These are phyloP conservation scores for Ericerus pela DNA, from an alignment of 1,140 invertebrate genomes.

Conservation along the genomic window DNA sequence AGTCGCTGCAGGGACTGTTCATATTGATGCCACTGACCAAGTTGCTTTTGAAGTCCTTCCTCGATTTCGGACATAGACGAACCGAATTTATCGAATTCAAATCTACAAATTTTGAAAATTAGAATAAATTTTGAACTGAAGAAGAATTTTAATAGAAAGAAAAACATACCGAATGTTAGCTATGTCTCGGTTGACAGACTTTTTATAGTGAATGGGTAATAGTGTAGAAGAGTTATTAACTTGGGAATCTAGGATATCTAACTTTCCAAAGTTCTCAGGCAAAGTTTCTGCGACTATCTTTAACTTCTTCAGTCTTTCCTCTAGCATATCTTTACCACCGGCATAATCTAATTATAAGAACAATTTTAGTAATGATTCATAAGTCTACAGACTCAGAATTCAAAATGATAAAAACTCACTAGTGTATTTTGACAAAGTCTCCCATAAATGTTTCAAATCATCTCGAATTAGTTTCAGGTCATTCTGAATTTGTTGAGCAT, in stretches of 20 bases:
- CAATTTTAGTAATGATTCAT: background rate
- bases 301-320: slow-evolving; percentile 55
- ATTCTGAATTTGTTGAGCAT: slow-evolving; percentile 69
- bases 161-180: slow-evolving; percentile 45
- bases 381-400: background rate
- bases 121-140: background rate
- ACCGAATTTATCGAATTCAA: slow-evolving; percentile 69
- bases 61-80: slow-evolving; percentile 56
- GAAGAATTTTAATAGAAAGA: background rate
- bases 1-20: slow-evolving; percentile 71
- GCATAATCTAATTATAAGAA: slow-evolving; percentile 45
- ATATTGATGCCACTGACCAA: slow-evolving; percentile 82
- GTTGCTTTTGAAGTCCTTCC: slow-evolving; percentile 61
- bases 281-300: slow-evolving; percentile 60
- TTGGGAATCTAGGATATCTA: slow-evolving; percentile 51
- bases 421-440: slow-evolving; percentile 53
- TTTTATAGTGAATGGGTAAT: slow-evolving; percentile 56
- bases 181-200: slow-evolving; percentile 63
- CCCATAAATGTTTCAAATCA: slow-evolving; percentile 76
- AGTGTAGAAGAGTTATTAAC: slow-evolving; percentile 45
- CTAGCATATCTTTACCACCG: slow-evolving; percentile 60
- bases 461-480: slow-evolving; percentile 70
- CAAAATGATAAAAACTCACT: slow-evolving; percentile 24
- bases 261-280: slow-evolving; percentile 51
- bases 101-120: slow-evolving; percentile 29